Evolutionary conservation across 2,888 invertebrate genomes (phyloP), one percentile per base, ranked within the genome.

Genomic region (Elgonia sp.): DNA sequence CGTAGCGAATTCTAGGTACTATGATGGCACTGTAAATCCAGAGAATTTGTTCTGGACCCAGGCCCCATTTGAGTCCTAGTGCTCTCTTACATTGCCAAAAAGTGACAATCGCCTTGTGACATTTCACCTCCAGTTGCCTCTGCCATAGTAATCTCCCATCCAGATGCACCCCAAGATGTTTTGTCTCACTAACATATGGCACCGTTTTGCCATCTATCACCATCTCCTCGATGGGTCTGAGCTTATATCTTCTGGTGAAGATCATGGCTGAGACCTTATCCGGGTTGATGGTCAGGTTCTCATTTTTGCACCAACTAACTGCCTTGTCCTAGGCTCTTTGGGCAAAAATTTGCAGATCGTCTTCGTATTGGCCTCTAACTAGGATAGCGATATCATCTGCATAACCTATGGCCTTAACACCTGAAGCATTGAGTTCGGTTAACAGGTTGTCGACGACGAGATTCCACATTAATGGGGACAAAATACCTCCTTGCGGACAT

Each of bases 311-410:
- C 82, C 63, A 73, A 0, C 4, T n/a, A 37, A 50, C 42, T 37
- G 63, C 50, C 9, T 0, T 0, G 10, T 62, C 46, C 50, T 63
- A 10, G 63, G 76, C 76, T 62, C 5, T 29, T 46, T 76, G 63
- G 29, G 63, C 63, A 6, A 76, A 46, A 46, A 5, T 7, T 46
- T 29, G 20, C 75, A 75, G 21, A 10, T 18, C 21, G 20, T 60
- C 75, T 20, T 76, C 76, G 21, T 21, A 42, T 40, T 40, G 40
- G 1, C 73, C 42, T 62, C 75, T 75, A 10, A 62, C 29, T 10
- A 75, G n/a, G 39, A 75, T 62, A 10, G 50, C 53, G n/a, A 77
- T 89, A 53, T 82, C 50, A 62, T 77, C 55, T 50, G 65, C 77
- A 21, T 76, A 60, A 1, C 57, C 57, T 57, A 57, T 10, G 9